Percentiles rank a stretch among this genome's conserved stretches.
Evolutionary conservation across 2,888 invertebrate species (phyloP).

Genomic region (Boloria selene): DNA sequence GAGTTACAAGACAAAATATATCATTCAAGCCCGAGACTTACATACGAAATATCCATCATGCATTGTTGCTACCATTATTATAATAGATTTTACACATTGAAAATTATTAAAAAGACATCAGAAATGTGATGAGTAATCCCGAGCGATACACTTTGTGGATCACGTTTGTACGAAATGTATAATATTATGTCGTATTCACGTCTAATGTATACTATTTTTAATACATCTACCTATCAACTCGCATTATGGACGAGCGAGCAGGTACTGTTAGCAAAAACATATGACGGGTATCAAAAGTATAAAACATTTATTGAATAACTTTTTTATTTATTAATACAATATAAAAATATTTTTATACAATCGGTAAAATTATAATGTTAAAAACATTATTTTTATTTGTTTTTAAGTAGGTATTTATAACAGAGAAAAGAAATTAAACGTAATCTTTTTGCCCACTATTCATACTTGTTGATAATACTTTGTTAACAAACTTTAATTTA

Average conservation of each 20-base stretch:
- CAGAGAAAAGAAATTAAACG: no score
- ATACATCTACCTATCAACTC: constrained; percentile 83
- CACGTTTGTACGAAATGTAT: constrained; percentile 45
- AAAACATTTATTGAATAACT: neutral
- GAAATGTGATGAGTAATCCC: constrained; percentile 56
- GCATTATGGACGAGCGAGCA: constrained; percentile 79
- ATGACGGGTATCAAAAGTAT: neutral
- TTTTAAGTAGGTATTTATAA: no score
- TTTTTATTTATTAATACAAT: no score
- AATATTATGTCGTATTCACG: constrained; percentile 72
- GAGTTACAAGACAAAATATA: neutral
- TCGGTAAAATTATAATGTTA: no score
- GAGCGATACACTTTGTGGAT: constrained; percentile 52
- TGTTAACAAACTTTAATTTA: no score
- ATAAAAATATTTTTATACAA: no score
- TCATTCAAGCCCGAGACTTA: neutral
- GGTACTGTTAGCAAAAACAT: constrained; percentile 58
- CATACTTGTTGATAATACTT: no score
- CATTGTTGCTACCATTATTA: constrained; percentile 37
- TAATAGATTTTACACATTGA: constrained; percentile 35
- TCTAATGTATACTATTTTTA: constrained; percentile 83
- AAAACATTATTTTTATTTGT: no score
- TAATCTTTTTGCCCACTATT: no score
- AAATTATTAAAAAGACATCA: constrained; percentile 38
- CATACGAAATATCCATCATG: constrained; percentile 9